Percentiles rank a stretch among this genome's conserved stretches.
These are phyloP conservation scores for Psammodynastes pulverulentus DNA, from an alignment of 2,113 vertebrate genomes.

Conservation along the genomic window DNA sequence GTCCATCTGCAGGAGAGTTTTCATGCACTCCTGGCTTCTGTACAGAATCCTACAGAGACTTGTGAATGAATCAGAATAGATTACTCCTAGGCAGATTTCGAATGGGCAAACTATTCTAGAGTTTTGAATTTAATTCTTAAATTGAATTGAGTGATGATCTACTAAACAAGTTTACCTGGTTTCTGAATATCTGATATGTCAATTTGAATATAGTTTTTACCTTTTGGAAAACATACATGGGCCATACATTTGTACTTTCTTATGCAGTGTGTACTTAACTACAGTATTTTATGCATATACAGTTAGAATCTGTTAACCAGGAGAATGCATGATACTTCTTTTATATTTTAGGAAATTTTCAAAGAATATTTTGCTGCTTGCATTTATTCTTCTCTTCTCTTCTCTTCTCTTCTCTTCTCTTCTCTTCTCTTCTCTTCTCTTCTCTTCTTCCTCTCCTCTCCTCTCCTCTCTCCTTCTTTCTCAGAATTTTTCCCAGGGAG, in stretches of 20 bases:
- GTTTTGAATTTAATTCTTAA: background rate
- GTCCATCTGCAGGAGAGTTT: background rate
- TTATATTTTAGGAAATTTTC: background rate
- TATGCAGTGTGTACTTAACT: background rate
- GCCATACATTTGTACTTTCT: background rate
- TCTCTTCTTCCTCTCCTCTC: background rate
- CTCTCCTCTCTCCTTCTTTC: conserved; percentile 24
- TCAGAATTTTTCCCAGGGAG: conserved; percentile 92
- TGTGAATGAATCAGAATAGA: background rate
- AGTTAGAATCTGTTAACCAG: background rate
- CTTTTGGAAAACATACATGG: background rate
- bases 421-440: background rate
- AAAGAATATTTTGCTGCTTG: background rate
- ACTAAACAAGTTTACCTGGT: background rate
- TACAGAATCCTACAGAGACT: background rate
- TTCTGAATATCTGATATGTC: background rate
- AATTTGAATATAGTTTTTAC: background rate
- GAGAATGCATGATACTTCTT: background rate
- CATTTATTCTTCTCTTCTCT: background rate
- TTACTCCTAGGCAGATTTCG: background rate
- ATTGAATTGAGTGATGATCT: background rate
- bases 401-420: background rate
- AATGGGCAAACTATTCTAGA: background rate
- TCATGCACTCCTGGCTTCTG: background rate
- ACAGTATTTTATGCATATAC: background rate